Evolutionary conservation across 2,797 vertebrate species (phyloP).

Genomic region (Podarcis lilfordi): DNA sequence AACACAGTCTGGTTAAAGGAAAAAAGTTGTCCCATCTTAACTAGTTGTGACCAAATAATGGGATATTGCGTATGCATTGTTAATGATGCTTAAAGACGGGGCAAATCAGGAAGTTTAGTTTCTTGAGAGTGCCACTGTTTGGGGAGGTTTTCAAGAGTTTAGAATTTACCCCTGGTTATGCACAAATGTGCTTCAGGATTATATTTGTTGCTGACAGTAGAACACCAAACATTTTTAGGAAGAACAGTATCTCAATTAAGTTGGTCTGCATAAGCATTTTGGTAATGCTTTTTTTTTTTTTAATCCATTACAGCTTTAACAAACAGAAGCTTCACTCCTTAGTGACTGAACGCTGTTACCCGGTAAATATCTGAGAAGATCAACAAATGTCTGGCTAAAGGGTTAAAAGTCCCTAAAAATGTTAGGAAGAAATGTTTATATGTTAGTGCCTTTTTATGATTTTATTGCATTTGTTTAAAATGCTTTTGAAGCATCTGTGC

Average conservation of each 20-base stretch:
- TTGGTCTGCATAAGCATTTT: background rate
- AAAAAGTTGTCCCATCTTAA: background rate
- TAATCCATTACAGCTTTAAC: conserved; percentile 82
- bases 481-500: too few relatives aligned
- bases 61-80: background rate
- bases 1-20: background rate
- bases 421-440: background rate
- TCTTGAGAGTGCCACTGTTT: background rate
- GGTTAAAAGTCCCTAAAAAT: background rate
- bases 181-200: background rate
- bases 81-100: background rate
- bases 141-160: background rate
- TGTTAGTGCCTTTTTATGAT: too few relatives aligned
- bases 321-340: conserved; percentile 89
- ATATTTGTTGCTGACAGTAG: background rate
- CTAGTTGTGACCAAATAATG: background rate
- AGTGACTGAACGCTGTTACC: conserved; percentile 94
- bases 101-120: background rate
- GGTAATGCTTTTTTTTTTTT: background rate
- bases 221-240: background rate
- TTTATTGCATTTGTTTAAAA: too few relatives aligned
- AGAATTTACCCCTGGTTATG: background rate
- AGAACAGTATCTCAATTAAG: background rate
- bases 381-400: accelerated
- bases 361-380: conserved; percentile 78